These are phyloP conservation scores for Siniperca obscura DNA, from an alignment of 2,797 vertebrate species.

Conservation along the genomic window DNA sequence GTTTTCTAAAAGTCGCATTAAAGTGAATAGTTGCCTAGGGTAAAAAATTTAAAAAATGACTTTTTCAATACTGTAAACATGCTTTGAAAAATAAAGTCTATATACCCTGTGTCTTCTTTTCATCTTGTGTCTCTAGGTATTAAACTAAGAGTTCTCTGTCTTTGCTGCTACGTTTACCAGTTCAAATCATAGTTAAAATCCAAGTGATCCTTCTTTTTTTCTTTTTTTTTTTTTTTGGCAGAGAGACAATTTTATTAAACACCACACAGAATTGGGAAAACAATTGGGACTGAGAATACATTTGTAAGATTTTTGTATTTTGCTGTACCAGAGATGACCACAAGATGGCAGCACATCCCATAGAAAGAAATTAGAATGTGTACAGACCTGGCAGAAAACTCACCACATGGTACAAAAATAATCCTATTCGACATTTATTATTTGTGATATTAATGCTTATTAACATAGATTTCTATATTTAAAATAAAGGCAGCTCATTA, in stretches of 20 bases:
- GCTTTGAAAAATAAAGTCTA: slow-evolving; percentile 80
- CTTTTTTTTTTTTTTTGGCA: too few species aligned
- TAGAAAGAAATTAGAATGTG: background rate
- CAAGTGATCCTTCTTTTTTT: background rate
- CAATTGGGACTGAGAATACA: background rate
- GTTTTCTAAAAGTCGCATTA: slow-evolving; percentile 77
- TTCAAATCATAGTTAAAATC: background rate
- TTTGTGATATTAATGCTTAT: slow-evolving; percentile 56
- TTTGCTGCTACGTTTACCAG: background rate
- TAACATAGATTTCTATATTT: slow-evolving; percentile 57
- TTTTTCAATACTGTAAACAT: slow-evolving; percentile 78
- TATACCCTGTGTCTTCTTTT: slow-evolving; percentile 54
- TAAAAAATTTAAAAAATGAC: slow-evolving; percentile 58
- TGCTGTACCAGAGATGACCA: slow-evolving; percentile 37
- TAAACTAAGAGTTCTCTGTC: background rate
- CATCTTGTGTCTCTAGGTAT: background rate
- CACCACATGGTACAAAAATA: slow-evolving; percentile 45
- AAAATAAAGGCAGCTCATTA: slow-evolving; percentile 48
- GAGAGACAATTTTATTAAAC: background rate
- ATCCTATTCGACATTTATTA: slow-evolving; percentile 60
- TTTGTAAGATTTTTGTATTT: background rate
- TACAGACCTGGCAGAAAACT: slow-evolving; percentile 13
- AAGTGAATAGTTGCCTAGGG: slow-evolving; percentile 65
- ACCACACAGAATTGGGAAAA: too few species aligned
- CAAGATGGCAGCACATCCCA: slow-evolving; percentile 70